Conservation (phyloP, 2,113 vertebrate species). For the Prunella fulvescens region DNA sequence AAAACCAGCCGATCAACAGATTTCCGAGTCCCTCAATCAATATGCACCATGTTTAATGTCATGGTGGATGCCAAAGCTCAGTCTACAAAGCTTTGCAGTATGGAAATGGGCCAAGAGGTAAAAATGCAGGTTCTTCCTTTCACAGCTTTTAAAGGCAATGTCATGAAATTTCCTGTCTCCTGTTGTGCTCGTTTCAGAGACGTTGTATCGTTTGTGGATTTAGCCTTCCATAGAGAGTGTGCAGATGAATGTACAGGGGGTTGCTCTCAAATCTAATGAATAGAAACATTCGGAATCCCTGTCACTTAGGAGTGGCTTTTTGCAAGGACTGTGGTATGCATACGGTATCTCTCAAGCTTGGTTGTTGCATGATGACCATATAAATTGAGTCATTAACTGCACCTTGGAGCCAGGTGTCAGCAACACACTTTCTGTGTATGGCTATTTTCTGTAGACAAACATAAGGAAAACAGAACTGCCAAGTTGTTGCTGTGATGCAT, state of each 20-base stretch:
- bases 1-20: slow-evolving; percentile 97
- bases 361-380: slow-evolving; percentile 21
- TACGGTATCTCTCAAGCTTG: slow-evolving; percentile 53
- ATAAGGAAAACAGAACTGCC: slow-evolving; percentile 21
- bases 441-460: slow-evolving; percentile 31
- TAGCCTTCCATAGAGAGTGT: slow-evolving; percentile 18
- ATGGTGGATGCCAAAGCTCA: slow-evolving; percentile 99
- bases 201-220: slow-evolving; percentile 43
- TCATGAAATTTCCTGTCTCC: slow-evolving; percentile 57
- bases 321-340: slow-evolving; percentile 13
- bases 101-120: slow-evolving; percentile 99
- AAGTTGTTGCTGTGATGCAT: not conserved
- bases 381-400: slow-evolving; percentile 55
- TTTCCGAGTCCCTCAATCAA: slow-evolving; percentile 97
- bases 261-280: slow-evolving; percentile 50
- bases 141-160: slow-evolving; percentile 51
- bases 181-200: slow-evolving; percentile 60
- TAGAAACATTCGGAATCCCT: slow-evolving; percentile 20
- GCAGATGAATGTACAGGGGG: slow-evolving; percentile 50
- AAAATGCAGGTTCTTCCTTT: slow-evolving; percentile 53
- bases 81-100: slow-evolving; percentile 95
- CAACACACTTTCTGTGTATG: not conserved
- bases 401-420: slow-evolving; percentile 36
- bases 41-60: slow-evolving; percentile 99
- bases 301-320: slow-evolving; percentile 54